These are phyloP conservation scores for Brachylomia viminalis DNA, from an alignment of 2,888 invertebrate species.

Conservation along the genomic window DNA sequence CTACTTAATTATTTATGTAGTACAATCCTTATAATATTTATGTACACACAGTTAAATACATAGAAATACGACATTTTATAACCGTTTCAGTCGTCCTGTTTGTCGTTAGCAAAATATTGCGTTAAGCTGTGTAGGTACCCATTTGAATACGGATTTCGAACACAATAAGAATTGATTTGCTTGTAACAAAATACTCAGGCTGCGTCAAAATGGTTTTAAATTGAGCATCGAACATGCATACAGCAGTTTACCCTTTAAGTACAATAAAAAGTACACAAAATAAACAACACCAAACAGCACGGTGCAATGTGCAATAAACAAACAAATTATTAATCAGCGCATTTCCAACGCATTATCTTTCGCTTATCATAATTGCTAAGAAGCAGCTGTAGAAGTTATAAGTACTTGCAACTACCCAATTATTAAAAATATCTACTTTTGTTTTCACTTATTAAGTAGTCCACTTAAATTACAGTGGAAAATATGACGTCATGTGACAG, in stretches of 20 bases:
- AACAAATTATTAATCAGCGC: conserved; percentile 16
- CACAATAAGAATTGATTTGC: neutral
- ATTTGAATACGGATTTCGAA: neutral
- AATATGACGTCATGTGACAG: conserved; percentile 15
- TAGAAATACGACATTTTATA: no score
- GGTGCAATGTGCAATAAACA: neutral
- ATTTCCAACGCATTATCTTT: conserved; percentile 17
- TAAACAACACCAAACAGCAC: neutral
- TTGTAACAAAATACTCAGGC: neutral
- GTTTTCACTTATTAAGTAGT: conserved; percentile 30
- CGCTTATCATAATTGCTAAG: conserved; percentile 9
- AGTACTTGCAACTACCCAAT: neutral
- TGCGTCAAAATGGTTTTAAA: neutral
- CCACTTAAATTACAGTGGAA: conserved; percentile 8
- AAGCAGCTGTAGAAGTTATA: conserved; percentile 14
- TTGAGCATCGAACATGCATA: neutral
- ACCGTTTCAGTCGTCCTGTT: neutral
- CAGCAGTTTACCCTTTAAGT: neutral
- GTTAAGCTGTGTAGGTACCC: no score
- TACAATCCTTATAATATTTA: neutral
- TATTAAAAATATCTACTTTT: conserved; percentile 19
- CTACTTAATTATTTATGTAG: neutral
- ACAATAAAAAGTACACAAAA: neutral
- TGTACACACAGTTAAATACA: no score
- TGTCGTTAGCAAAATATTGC: neutral